Evolutionary conservation across 2,113 vertebrate species (phyloP), one percentile per base, ranked within the genome.

Genomic region (Felis chaus): DNA sequence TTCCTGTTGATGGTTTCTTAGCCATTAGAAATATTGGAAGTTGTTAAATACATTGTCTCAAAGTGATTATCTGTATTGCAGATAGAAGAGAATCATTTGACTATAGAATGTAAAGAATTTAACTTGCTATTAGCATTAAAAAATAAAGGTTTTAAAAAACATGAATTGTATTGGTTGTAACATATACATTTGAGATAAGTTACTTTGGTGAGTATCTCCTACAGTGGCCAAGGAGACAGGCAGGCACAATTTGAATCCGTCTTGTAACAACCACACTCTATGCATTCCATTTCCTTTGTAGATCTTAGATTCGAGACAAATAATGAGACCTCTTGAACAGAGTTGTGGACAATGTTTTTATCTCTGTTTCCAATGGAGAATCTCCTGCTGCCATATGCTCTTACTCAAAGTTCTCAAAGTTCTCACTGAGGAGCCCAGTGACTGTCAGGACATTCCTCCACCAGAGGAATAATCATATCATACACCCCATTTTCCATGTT

Each of bases 1-100:
- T 83, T 87, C 63, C 48, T 87, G 5, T 7, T 53, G 68, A 88
- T 79, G 45, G 29, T 33, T 68, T 81, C 14, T 80, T 88, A 76
- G 39, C 27, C n/a, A 48, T 68, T 88, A 84, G 39, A 91, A 71
- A 83, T 88, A 91, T n/a, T 95, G 63, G 45, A 94, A 93, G 69
- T 61, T 90, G 7, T 83, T 87, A 82, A 96, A 76, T 57, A 61
- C 12, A 88, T 73, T 33, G 7, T 80, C 29, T 84, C 61, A 16
- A 82, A 55, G 65, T 61, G 55, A 80, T 80, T 93, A 55, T 63
- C 91, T 90, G 82, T 93, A 81, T 69, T 71, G 29, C 6, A 66
- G 61, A 45, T 71, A 50, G 10, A 65, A 91, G 3, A 87, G 36
- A 92, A 76, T n/a, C 36, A 36, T 39, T 33, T 65, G 14, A 9